Evolutionary conservation across 2,888 invertebrate genomes (phyloP).

Genomic region (Ectobius pallidus): DNA sequence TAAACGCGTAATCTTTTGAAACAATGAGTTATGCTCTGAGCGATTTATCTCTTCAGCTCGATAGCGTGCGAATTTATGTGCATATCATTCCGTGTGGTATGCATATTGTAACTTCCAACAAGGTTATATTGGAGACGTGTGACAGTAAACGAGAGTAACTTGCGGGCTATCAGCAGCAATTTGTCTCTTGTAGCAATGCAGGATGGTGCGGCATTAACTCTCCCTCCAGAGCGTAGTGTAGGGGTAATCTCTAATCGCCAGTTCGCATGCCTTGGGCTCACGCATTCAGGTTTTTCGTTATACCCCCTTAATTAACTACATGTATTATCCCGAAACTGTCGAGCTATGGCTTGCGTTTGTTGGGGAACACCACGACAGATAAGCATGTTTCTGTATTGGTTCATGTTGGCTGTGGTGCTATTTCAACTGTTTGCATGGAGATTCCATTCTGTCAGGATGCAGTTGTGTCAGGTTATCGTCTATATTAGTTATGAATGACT

Average conservation of each 20-base stretch:
- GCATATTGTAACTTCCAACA: too few relatives aligned
- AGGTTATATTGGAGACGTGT: not conserved
- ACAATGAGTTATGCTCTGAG: not conserved
- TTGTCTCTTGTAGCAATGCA: conserved; percentile 22
- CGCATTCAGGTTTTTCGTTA: conserved; percentile 19
- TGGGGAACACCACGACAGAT: not conserved
- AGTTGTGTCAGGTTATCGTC: conserved; percentile 3
- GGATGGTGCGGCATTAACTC: conserved; percentile 22
- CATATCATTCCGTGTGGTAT: not conserved
- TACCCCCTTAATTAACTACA: conserved; percentile 31
- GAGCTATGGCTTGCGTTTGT: not conserved
- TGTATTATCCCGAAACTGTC: conserved; percentile 24
- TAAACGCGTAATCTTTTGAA: not conserved
- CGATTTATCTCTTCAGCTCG: not conserved
- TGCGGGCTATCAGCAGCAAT: conserved; percentile 21
- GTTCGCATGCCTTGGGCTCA: conserved; percentile 36
- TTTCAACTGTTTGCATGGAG: conserved; percentile 17
- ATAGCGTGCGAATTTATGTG: not conserved
- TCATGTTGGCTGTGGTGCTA: not conserved
- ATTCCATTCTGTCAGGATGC: conserved; percentile 20
- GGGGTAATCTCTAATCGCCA: conserved; percentile 31
- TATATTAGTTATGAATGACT: conserved; percentile 15
- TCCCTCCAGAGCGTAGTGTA: not conserved
- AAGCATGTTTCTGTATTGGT: not conserved
- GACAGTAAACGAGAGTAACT: not conserved